phyloP scores from a whole-genome alignment of 2,113 vertebrate genomes.

The Engraulis encrasicolus region DNA sequence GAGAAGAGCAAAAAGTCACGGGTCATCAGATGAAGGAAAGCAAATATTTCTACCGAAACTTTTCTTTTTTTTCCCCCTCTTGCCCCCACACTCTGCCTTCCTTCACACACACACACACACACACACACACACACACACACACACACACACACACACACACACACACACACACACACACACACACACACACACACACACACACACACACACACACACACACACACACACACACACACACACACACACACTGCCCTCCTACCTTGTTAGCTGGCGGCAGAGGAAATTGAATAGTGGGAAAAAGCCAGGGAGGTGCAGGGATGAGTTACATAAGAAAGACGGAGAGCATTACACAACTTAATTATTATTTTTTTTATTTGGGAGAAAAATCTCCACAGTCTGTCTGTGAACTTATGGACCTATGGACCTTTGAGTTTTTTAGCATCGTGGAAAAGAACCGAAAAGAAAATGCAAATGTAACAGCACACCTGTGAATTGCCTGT shows the following conservation, averaged over 20 bases:
- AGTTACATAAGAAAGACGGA: not conserved
- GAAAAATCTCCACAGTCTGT: not conserved
- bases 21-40: slow-evolving; percentile 35
- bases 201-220: too few relatives aligned
- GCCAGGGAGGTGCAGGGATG: not conserved
- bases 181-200: too few relatives aligned
- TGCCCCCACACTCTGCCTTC: too few relatives aligned
- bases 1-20: slow-evolving; percentile 15
- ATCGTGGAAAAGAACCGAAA: not conserved
- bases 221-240: too few relatives aligned
- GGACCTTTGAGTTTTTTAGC: not conserved
- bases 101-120: too few relatives aligned
- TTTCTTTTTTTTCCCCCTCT: slow-evolving; percentile 6
- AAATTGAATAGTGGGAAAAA: slow-evolving; percentile 36
- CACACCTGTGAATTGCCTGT: too few relatives aligned
- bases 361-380: not conserved
- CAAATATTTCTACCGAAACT: slow-evolving; percentile 39
- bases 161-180: too few relatives aligned
- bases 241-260: too few relatives aligned
- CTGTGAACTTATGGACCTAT: not conserved
- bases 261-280: slow-evolving; percentile 33
- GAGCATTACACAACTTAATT: not conserved
- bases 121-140: too few relatives aligned
- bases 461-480: not conserved
- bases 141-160: too few relatives aligned